Percentiles rank a stretch among this genome's conserved stretches.
phyloP scores from a whole-genome alignment of 2,888 invertebrate species.

The Blomia tropicalis region DNA sequence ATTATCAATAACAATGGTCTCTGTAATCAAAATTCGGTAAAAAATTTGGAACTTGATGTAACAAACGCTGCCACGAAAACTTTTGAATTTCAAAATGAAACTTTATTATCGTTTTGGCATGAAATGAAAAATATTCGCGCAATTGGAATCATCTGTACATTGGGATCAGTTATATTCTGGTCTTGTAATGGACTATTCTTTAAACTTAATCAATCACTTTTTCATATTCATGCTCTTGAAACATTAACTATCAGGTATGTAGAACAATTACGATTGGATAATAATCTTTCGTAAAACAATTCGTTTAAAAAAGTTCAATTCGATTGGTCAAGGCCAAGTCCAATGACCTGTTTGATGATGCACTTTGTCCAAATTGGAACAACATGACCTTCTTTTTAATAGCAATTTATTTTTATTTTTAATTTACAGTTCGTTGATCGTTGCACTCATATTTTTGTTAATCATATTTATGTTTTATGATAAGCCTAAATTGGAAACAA shows the following conservation, averaged over 20 bases:
- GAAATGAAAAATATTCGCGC: constrained; percentile 2
- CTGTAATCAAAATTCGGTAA: too few relatives aligned
- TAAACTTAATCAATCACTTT: neutral
- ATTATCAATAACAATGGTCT: too few relatives aligned
- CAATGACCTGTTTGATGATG: too few relatives aligned
- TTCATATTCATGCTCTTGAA: constrained; percentile 19
- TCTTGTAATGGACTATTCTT: constrained; percentile 14
- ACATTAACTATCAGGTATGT: constrained; percentile 20
- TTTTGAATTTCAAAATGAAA: too few relatives aligned
- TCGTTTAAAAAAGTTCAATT: too few relatives aligned
- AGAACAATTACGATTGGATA: too few relatives aligned
- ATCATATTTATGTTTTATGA: constrained; percentile 5
- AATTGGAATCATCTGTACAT: constrained; percentile 18
- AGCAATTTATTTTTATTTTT: neutral
- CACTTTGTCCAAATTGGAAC: neutral
- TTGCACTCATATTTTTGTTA: neutral
- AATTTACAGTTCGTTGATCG: constrained; percentile 2
- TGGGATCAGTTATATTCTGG: constrained; percentile 22
- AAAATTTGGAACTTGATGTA: too few relatives aligned
- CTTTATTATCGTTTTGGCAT: neutral
- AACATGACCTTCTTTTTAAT: neutral
- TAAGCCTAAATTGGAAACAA: neutral
- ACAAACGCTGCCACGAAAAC: too few relatives aligned
- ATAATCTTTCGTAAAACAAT: too few relatives aligned
- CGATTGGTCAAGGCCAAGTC: too few relatives aligned